phyloP scores from a whole-genome alignment of 2,113 vertebrate species.

The Pungitius pungitius region DNA sequence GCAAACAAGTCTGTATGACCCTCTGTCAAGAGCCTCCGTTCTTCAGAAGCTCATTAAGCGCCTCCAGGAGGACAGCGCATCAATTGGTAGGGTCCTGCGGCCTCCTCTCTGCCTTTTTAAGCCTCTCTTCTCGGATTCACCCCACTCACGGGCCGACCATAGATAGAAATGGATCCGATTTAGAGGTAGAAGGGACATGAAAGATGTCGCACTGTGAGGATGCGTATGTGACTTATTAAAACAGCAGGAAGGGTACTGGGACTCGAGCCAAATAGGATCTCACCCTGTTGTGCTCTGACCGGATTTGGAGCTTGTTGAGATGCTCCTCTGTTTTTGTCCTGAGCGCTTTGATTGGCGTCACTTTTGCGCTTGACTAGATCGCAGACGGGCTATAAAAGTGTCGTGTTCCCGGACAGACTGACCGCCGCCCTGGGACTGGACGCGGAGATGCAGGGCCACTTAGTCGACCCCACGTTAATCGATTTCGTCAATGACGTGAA shows the following conservation, averaged over 20 bases:
- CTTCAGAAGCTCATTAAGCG: constrained; percentile 90
- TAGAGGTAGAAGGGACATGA: constrained; percentile 60
- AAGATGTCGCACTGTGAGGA: constrained; percentile 72
- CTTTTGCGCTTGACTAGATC: constrained; percentile 38
- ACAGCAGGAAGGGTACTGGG: constrained; percentile 84
- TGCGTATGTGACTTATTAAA: constrained; percentile 82
- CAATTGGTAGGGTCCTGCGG: constrained; percentile 73
- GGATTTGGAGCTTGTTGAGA: constrained; percentile 73
- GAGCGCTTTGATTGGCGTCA: constrained; percentile 74
- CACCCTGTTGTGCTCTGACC: constrained; percentile 73
- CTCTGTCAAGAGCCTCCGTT: constrained; percentile 85
- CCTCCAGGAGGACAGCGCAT: constrained; percentile 80
- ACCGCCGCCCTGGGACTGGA: not conserved
- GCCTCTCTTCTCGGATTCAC: constrained; percentile 58
- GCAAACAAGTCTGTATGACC: constrained; percentile 90
- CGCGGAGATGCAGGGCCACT: constrained; percentile 74
- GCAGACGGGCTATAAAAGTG: constrained; percentile 26
- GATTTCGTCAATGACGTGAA: constrained; percentile 83
- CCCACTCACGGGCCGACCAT: constrained; percentile 31
- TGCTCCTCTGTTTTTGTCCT: constrained; percentile 28
- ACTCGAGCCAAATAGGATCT: constrained; percentile 88
- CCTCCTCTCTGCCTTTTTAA: constrained; percentile 53
- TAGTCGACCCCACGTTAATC: constrained; percentile 76
- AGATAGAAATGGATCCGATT: constrained; percentile 64
- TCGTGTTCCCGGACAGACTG: constrained; percentile 8